Conservation (phyloP, 2,888 invertebrate genomes). For the Ischnus inquisitorius region DNA sequence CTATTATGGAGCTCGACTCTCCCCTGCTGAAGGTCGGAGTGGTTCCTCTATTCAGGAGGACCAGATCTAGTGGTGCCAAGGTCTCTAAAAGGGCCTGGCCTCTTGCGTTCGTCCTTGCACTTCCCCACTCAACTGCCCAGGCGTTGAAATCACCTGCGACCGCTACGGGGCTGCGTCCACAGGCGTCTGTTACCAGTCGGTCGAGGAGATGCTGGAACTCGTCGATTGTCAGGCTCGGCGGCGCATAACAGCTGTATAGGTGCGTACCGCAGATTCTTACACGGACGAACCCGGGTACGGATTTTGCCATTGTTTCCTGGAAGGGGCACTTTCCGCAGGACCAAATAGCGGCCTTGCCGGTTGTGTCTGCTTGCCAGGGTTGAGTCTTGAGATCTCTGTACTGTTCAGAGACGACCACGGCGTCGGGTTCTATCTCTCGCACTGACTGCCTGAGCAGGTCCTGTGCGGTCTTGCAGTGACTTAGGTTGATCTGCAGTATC, state of each 20-base stretch:
- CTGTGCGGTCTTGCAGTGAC: slow-evolving; percentile 69
- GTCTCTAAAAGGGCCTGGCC: slow-evolving; percentile 47
- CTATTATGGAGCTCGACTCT: slow-evolving; percentile 51
- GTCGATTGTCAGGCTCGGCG: too few species aligned
- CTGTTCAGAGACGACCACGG: slow-evolving; percentile 67
- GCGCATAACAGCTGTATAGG: slow-evolving; percentile 66
- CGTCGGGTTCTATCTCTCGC: slow-evolving; percentile 20
- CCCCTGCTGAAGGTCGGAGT: slow-evolving; percentile 60
- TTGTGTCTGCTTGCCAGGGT: slow-evolving; percentile 66
- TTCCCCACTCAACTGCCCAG: slow-evolving; percentile 70
- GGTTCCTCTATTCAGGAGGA: slow-evolving; percentile 58
- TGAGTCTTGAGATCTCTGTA: slow-evolving; percentile 56
- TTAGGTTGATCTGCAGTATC: slow-evolving; percentile 69
- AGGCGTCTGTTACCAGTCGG: slow-evolving; percentile 65
- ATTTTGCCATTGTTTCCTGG: slow-evolving; percentile 59
- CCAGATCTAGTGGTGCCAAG: background rate
- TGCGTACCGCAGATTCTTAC: slow-evolving; percentile 47
- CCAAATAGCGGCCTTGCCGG: too few species aligned
- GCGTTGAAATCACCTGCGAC: too few species aligned
- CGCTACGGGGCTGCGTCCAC: slow-evolving; percentile 44
- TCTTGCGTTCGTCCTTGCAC: slow-evolving; percentile 63
- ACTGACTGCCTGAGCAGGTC: slow-evolving; percentile 64
- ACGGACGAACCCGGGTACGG: slow-evolving; percentile 64
- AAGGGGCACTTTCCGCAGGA: slow-evolving; percentile 49
- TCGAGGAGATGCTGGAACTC: slow-evolving; percentile 63